These are phyloP conservation scores for Phyllotreta striolata DNA, from an alignment of 2,888 invertebrate genomes.

Conservation along the genomic window DNA sequence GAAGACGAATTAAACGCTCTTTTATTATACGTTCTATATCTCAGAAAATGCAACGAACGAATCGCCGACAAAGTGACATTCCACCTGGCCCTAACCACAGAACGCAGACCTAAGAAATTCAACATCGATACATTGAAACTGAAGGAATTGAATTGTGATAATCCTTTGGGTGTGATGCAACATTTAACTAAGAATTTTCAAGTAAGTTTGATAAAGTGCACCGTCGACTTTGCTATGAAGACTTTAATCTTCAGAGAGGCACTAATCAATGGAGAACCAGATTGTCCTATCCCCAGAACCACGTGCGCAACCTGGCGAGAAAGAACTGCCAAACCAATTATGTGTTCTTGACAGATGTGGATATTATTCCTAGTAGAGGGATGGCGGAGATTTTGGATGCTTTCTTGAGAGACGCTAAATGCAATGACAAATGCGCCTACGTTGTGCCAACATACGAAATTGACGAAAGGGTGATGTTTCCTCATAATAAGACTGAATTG, in stretches of 20 bases:
- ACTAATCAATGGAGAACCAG: slow-evolving; percentile 70
- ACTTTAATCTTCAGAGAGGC: slow-evolving; percentile 40
- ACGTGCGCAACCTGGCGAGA: slow-evolving; percentile 84
- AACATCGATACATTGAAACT: slow-evolving; percentile 56
- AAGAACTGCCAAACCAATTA: slow-evolving; percentile 83
- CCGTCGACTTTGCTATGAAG: not conserved
- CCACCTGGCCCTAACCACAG: slow-evolving; percentile 76
- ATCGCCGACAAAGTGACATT: slow-evolving; percentile 78
- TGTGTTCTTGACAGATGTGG: slow-evolving; percentile 87
- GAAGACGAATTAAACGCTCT: slow-evolving; percentile 79
- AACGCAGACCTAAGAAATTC: slow-evolving; percentile 57
- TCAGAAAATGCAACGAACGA: slow-evolving; percentile 77
- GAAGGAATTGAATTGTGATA: slow-evolving; percentile 68
- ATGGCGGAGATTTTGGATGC: slow-evolving; percentile 75
- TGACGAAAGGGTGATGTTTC: slow-evolving; percentile 80
- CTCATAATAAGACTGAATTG: slow-evolving; percentile 81
- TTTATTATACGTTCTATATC: slow-evolving; percentile 77
- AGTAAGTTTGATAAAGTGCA: not conserved
- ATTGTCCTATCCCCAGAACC: slow-evolving; percentile 88
- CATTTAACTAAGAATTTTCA: slow-evolving; percentile 63
- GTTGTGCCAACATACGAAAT: slow-evolving; percentile 92
- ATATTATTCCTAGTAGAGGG: slow-evolving; percentile 82
- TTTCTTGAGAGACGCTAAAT: slow-evolving; percentile 68
- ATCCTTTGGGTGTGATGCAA: slow-evolving; percentile 69
- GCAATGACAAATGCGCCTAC: slow-evolving; percentile 75